Conservation (phyloP, 2,113 vertebrate species). For the Bos taurus region ARS-UCD2.0 NC_037336.1:71476501-71477000, state of each 20-base stretch:
- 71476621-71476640: neutral
- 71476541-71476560: neutral
- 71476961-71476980: neutral
- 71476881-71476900: neutral
- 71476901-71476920: slow-evolving; percentile 16
- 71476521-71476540: slow-evolving; percentile 51
- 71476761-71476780: slow-evolving; percentile 48
- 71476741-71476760: slow-evolving; percentile 33
- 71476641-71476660: slow-evolving; percentile 6
- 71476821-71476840: neutral
- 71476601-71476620: neutral
- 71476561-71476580: neutral
- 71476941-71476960: neutral
- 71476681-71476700: slow-evolving; percentile 23
- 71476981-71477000: neutral
- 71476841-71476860: neutral
- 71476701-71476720: slow-evolving; percentile 28
- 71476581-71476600: neutral
- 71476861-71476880: neutral
- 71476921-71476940: neutral
- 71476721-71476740: slow-evolving; percentile 27
- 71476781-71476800: slow-evolving; percentile 21
- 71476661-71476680: slow-evolving; percentile 53
- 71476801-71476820: slow-evolving; percentile 36
- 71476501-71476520: slow-evolving; percentile 29